These are phyloP conservation scores for Carpatolechia fugitivella DNA, from an alignment of 2,888 invertebrate species.

Conservation along the genomic window DNA sequence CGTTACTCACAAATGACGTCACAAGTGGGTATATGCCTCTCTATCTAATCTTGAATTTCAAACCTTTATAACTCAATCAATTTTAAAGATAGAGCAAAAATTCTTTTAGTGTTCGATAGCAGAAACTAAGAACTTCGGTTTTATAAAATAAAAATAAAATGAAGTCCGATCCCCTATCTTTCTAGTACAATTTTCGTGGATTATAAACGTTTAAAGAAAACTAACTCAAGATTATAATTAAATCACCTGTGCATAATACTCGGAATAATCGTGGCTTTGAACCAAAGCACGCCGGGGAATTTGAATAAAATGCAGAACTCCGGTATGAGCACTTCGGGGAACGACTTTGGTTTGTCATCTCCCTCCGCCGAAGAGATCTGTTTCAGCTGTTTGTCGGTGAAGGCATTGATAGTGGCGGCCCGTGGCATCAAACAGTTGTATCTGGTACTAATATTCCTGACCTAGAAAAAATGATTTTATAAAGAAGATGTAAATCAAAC, in stretches of 20 bases:
- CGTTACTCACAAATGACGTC: too few relatives aligned
- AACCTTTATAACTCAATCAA: too few relatives aligned
- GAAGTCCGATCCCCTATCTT: not conserved
- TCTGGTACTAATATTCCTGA: constrained; percentile 58
- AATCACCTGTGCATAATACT: constrained; percentile 87
- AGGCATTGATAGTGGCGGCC: constrained; percentile 52
- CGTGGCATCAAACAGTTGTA: constrained; percentile 71
- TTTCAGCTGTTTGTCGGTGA: constrained; percentile 59
- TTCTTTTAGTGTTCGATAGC: too few relatives aligned
- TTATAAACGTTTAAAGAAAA: too few relatives aligned
- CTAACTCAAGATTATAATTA: not conserved
- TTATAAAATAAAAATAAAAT: too few relatives aligned
- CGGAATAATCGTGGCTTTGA: constrained; percentile 91
- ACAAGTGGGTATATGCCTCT: too few relatives aligned
- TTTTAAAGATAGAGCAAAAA: too few relatives aligned
- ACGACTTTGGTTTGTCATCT: constrained; percentile 64
- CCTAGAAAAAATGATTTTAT: constrained; percentile 51
- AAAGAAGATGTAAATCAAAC: too few relatives aligned
- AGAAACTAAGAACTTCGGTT: too few relatives aligned
- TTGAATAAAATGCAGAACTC: constrained; percentile 89
- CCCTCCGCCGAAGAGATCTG: constrained; percentile 51
- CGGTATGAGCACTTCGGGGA: constrained; percentile 86
- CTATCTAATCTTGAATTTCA: too few relatives aligned
- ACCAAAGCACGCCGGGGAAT: constrained; percentile 88
- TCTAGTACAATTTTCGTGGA: too few relatives aligned